phyloP scores from a whole-genome alignment of 2,888 invertebrate genomes.

The Congeria kusceri region DNA sequence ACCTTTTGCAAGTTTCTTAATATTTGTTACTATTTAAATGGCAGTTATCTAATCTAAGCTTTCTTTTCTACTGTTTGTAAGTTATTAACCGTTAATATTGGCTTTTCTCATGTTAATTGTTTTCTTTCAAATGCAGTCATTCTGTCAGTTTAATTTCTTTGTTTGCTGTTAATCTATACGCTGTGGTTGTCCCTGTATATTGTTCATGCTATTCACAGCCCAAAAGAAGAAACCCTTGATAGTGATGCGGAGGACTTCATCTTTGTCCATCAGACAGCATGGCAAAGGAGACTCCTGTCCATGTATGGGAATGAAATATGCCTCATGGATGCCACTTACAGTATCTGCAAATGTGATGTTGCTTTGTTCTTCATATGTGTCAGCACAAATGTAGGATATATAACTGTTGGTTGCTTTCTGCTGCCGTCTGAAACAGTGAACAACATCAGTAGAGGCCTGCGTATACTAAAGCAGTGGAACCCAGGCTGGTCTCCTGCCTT shows the following conservation, averaged over 20 bases:
- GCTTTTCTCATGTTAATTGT: no score
- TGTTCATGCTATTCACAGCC: no score
- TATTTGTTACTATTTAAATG: no score
- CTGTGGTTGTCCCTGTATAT: no score
- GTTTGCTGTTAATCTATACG: no score
- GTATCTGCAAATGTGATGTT: conserved; percentile 17
- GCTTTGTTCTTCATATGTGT: conserved; percentile 24
- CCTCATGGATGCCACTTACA: conserved; percentile 30
- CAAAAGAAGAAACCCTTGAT: background rate
- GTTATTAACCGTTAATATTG: no score
- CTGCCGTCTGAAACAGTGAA: conserved; percentile 1
- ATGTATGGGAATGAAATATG: conserved; percentile 25
- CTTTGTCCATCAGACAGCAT: conserved; percentile 23
- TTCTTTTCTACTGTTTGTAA: no score
- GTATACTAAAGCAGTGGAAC: conserved; percentile 12
- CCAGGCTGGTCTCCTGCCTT: no score
- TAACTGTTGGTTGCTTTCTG: conserved; percentile 9
- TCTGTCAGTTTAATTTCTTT: no score
- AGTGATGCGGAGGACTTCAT: conserved; percentile 15
- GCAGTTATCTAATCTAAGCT: no score
- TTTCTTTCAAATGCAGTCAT: no score
- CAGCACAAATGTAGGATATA: conserved; percentile 1
- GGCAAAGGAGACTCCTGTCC: conserved; percentile 16
- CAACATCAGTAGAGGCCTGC: conserved; percentile 4
- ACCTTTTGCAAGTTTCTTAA: no score